Conservation (phyloP, 2,888 invertebrate genomes). For the Plusia festucae region DNA sequence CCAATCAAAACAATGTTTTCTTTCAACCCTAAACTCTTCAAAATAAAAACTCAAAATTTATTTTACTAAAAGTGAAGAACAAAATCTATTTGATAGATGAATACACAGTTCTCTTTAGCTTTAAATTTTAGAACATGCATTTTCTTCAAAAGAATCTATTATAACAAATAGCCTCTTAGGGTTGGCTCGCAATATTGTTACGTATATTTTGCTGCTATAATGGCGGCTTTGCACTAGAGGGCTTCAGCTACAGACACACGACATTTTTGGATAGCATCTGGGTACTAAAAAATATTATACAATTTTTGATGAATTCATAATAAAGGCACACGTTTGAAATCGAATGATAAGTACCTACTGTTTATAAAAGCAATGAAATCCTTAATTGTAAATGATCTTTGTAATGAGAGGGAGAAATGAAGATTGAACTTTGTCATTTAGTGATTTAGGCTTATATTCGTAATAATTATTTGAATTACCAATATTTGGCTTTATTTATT, state of each 20-base stretch:
- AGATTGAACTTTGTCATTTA: too few relatives aligned
- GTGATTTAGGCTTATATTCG: not conserved
- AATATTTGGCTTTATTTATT: too few relatives aligned
- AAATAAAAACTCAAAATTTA: constrained; percentile 11
- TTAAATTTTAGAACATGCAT: constrained; percentile 56
- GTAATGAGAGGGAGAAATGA: too few relatives aligned
- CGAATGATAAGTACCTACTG: too few relatives aligned
- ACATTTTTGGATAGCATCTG: constrained; percentile 27
- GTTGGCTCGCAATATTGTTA: constrained; percentile 50
- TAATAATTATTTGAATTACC: too few relatives aligned
- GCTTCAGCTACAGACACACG: constrained; percentile 24
- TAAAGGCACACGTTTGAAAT: too few relatives aligned
- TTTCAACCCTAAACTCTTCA: not conserved
- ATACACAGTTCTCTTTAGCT: constrained; percentile 38
- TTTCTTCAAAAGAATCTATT: constrained; percentile 60
- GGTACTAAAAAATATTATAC: not conserved
- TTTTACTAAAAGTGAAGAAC: constrained; percentile 12
- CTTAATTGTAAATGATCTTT: too few relatives aligned
- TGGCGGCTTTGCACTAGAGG: constrained; percentile 23
- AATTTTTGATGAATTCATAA: too few relatives aligned
- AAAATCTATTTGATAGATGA: constrained; percentile 44
- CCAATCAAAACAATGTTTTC: not conserved
- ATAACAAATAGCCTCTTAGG: constrained; percentile 60
- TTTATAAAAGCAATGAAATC: too few relatives aligned
- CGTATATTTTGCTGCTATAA: constrained; percentile 41